Percentiles rank a stretch among this genome's conserved stretches.
Evolutionary conservation across 37 sponge, comb jelly and placozoan species (phyloP).

Genomic region (Amphimedon queenslandica): DNA sequence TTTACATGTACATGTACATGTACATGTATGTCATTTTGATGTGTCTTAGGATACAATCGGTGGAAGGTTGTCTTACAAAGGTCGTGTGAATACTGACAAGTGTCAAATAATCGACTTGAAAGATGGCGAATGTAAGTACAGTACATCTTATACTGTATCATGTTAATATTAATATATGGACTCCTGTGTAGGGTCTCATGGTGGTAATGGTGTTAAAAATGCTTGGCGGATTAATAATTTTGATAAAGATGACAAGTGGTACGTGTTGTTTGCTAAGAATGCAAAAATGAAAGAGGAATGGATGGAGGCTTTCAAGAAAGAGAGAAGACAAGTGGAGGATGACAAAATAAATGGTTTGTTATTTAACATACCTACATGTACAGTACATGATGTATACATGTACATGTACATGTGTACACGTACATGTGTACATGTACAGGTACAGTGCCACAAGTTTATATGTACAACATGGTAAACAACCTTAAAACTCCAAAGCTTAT

Average conservation of each 20-base stretch:
- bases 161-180: neutral
- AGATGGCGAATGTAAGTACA: constrained; percentile 75
- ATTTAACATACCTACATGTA: neutral
- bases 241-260: constrained; percentile 80
- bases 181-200: constrained; percentile 35
- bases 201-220: constrained; percentile 60
- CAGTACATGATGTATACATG: too few relatives aligned
- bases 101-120: constrained; percentile 66
- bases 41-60: constrained; percentile 69
- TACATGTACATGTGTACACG: constrained; percentile 18
- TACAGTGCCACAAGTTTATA: too few relatives aligned
- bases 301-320: constrained; percentile 83
- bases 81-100: constrained; percentile 70
- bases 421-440: too few relatives aligned
- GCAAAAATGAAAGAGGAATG: constrained; percentile 71
- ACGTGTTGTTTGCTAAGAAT: constrained; percentile 78
- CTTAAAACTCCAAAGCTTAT: too few relatives aligned
- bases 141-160: neutral
- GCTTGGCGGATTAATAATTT: constrained; percentile 94
- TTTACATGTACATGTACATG: neutral
- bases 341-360: constrained; percentile 58
- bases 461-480: too few relatives aligned
- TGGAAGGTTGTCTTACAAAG: constrained; percentile 73
- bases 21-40: neutral
- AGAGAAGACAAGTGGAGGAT: constrained; percentile 65